Percentiles rank a stretch among this genome's conserved stretches.
These are phyloP conservation scores for Scrobipalpa costella DNA, from an alignment of 2,888 invertebrate genomes.

Conservation along the genomic window DNA sequence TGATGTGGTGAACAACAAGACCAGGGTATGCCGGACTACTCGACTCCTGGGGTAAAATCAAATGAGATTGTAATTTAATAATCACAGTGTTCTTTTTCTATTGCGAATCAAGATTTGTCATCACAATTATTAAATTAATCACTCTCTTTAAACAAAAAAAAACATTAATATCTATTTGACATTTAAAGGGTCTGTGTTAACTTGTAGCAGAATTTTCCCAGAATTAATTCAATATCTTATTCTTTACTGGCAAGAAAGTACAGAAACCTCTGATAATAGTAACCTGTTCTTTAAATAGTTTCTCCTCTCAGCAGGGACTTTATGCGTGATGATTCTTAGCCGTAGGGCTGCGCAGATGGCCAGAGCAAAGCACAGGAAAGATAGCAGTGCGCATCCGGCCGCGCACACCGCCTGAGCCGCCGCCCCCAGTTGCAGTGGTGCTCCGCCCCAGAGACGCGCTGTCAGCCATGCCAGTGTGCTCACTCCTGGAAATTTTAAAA, in stretches of 20 bases:
- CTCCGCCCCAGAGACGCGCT: conserved; percentile 85
- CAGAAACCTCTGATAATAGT: too few species aligned
- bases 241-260: too few species aligned
- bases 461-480: conserved; percentile 84
- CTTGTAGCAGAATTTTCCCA: not conserved
- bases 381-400: conserved; percentile 85
- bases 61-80: too few species aligned
- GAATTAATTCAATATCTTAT: too few species aligned
- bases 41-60: too few species aligned
- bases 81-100: too few species aligned
- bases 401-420: conserved; percentile 84
- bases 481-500: conserved; percentile 74
- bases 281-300: conserved; percentile 80
- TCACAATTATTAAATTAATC: too few species aligned
- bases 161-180: not conserved
- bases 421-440: conserved; percentile 75
- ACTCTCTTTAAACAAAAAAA: too few species aligned
- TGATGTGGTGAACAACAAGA: conserved; percentile 55
- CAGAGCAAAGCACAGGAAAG: conserved; percentile 84
- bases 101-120: too few species aligned
- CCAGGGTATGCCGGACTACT: conserved; percentile 2
- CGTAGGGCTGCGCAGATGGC: conserved; percentile 84
- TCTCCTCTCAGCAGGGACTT: conserved; percentile 81
- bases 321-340: conserved; percentile 80
- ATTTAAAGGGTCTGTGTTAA: not conserved